Base-by-base conservation (phyloP, 2,888 invertebrate species). In the Asteroscopus sphinx region DNA sequence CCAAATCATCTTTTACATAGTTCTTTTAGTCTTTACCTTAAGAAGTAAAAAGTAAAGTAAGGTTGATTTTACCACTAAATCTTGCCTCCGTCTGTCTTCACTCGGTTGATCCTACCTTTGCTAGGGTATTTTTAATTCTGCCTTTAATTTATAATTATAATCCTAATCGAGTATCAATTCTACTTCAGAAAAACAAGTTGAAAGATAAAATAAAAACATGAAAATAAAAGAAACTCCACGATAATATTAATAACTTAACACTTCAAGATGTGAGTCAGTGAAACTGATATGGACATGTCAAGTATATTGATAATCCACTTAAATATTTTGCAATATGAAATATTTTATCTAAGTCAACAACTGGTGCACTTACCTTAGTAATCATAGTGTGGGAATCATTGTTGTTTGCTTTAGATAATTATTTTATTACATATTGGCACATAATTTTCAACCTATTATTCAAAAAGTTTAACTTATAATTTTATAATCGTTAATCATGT, bases 221-320 rank as follows among this genome's bases (percentile, higher is more conserved):
- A 37, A 44, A 60, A 46, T 60, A 57, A 58, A 55, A 65, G 46
- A 63, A 63, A 48, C 28, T 11, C 12, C 6, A 45, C 39, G 68
- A 53, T 48, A 72, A 51, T 46, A 76, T 68, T 73, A 63, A 76
- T 72, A 68, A 75, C 39, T 60, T 58, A 28, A 58, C 62, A 76
- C 76, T 68, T 30, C 46, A 73, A 76, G 76, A 76, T 51, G 61
- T 76, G 73, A 76, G 45, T 73, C 69, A 75, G 73, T 75, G 51
- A 60, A 73, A 73, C 42, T 64, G 74, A 74, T 65, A 57, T 64
- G 62, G 65, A 48, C 51, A 41, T 74, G 75, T 85, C 80, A 73
- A 85, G 84, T 82, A 67, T 83, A 68, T 85, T 84, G 82, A 81
- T 83, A 82, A 80, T 77, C 74, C 86, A 85, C 86, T 85, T 71